Conservation (phyloP, 2,888 invertebrate genomes). For the Drosophila formosana region DNA sequence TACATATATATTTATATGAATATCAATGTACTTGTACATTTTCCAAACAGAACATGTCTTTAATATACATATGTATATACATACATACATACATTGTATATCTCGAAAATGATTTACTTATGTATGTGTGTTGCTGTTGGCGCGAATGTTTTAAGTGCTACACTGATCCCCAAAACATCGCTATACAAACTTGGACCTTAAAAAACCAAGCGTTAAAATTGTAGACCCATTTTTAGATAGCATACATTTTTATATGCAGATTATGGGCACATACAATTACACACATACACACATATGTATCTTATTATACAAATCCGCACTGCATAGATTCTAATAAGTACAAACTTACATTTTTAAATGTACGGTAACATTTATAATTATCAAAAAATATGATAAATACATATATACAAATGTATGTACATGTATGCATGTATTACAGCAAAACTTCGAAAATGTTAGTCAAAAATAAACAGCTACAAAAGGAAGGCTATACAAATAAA, state of each 20-base stretch:
- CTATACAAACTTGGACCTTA: conserved; percentile 5
- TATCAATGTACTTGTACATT: background rate
- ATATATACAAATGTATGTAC: background rate
- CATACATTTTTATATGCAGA: conserved; percentile 5
- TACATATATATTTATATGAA: background rate
- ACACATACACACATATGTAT: background rate
- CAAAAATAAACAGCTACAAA: conserved; percentile 8
- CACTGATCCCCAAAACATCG: conserved; percentile 23
- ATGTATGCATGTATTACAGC: background rate
- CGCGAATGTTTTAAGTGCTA: background rate
- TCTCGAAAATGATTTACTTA: background rate
- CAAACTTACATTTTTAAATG: background rate
- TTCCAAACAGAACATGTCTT: background rate
- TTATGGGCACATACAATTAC: background rate
- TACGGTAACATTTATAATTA: background rate
- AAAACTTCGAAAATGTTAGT: background rate
- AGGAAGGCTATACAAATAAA: conserved; percentile 43
- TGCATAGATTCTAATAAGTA: no score
- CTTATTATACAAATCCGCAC: no score
- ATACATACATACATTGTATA: background rate
- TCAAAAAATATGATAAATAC: background rate
- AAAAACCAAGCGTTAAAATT: conserved; percentile 8
- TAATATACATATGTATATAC: background rate
- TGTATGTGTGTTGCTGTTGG: background rate
- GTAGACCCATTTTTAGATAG: conserved; percentile 2